These are phyloP conservation scores for Dipodomys stephensi DNA, from an alignment of 2,113 vertebrate genomes.

Conservation along the genomic window DNA sequence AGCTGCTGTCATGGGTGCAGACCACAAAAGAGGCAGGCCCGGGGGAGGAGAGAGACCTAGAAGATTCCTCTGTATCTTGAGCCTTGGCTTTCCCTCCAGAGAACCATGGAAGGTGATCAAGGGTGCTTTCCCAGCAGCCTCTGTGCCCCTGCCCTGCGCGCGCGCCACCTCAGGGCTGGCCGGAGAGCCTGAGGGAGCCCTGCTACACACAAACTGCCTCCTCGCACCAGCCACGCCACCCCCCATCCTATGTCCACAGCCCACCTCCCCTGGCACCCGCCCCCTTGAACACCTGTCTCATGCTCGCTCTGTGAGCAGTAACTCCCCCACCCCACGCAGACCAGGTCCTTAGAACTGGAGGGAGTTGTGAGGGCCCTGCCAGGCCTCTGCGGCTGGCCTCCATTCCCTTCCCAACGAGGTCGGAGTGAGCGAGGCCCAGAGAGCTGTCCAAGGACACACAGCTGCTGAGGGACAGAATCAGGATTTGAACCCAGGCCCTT, in stretches of 20 bases:
- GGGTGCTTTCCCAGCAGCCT: too few relatives aligned
- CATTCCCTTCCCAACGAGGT: background rate
- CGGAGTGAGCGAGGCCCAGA: background rate
- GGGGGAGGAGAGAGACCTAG: background rate
- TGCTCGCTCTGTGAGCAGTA: background rate
- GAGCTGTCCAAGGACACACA: background rate
- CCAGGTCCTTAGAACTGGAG: background rate
- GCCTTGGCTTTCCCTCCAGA: background rate
- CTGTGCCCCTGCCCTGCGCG: background rate
- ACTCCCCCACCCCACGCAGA: background rate
- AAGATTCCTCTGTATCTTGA: background rate
- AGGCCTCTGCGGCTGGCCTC: background rate
- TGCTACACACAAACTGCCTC: background rate
- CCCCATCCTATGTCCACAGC: background rate
- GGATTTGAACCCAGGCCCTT: background rate
- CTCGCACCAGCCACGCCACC: background rate
- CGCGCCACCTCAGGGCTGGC: too few relatives aligned
- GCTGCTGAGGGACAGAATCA: background rate
- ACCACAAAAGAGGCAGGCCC: background rate
- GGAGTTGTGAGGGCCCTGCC: rapidly evolving
- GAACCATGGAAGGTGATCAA: background rate
- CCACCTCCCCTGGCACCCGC: background rate
- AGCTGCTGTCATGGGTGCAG: too few relatives aligned
- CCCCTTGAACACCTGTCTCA: background rate
- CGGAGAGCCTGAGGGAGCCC: background rate